Evolutionary conservation across 2,113 vertebrate genomes (phyloP), one percentile per base, ranked within the genome.

Genomic region (Heterocephalus glaber): DNA sequence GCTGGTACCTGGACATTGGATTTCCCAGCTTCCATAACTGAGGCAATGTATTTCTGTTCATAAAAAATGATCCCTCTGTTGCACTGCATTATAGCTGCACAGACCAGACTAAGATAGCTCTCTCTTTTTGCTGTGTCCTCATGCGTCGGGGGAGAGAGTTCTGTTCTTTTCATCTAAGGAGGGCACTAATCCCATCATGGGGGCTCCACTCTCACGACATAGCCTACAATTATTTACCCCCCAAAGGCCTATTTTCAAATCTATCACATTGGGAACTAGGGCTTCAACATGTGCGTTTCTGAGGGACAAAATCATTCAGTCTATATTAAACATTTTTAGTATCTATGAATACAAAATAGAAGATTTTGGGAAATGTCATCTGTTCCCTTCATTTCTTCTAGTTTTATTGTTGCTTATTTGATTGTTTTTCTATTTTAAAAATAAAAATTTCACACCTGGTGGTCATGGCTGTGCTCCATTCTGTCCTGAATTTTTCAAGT

Each of bases 361-460:
- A 72, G 72, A 68, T 28, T 38, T 70, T 47, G 47, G 10, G 90
- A 91, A 24, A 49, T 79, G 77, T 54, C 22, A 61, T 70, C 93
- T 81, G 26, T 72, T 61, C 56, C 6, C 14, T 81, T 14, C 3
- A 60, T 86, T 90, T 82, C 16, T 83, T 24, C 30, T 24, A 47
- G 17, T 80, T 92, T 82, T 84, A 80, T 30, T 66, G n/a, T 52
- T 61, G 3, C 60, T 72, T 58, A 22, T 38, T 41, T 72, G 20
- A 72, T 82, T 58, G 52, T 12, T 86, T 82, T 86, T 76, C 28
- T 82, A 76, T 74, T 93, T 86, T 41, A 79, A 94, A 94, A 72
- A 80, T 26, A 81, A 90, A 93, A 93, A 82, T 79, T 20, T 54
- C 76, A 86, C 10, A 61, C 28, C 28, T 79, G 35, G 76, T 79